Evolutionary conservation across 2,113 vertebrate genomes (phyloP).

Genomic region (Pollimyrus isidori): DNA sequence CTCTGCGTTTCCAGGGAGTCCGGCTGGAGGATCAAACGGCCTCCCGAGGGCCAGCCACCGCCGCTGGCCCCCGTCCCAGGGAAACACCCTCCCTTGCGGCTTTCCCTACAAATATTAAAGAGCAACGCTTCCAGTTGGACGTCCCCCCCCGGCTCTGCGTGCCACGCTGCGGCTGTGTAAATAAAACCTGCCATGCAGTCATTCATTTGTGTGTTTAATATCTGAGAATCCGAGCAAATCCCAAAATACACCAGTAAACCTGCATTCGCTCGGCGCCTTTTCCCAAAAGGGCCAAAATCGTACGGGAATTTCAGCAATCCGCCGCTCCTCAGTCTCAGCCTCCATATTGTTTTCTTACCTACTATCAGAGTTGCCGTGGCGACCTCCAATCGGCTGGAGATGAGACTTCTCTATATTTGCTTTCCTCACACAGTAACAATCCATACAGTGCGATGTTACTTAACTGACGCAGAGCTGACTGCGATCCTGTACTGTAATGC

Average conservation of each 20-base stretch:
- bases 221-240: conserved; percentile 42
- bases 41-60: conserved; percentile 49
- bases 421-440: background rate
- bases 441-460: background rate
- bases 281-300: background rate
- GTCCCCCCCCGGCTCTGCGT: conserved; percentile 48
- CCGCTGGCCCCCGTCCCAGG: conserved; percentile 51
- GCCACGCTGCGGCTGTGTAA: conserved; percentile 54
- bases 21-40: conserved; percentile 53
- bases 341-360: background rate
- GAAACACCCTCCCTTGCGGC: conserved; percentile 68
- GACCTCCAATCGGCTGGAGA: background rate
- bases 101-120: conserved; percentile 73
- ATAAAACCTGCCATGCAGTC: conserved; percentile 41
- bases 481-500: background rate
- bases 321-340: background rate
- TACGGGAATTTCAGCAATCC: background rate
- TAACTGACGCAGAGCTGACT: background rate
- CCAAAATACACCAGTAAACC: conserved; percentile 38
- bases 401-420: background rate
- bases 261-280: conserved; percentile 29
- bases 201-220: conserved; percentile 51
- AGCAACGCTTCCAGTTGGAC: conserved; percentile 55
- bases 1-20: conserved; percentile 56
- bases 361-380: background rate